phyloP scores from a whole-genome alignment of 1,140 invertebrate species.

The Alviniconcha marisindica region DNA sequence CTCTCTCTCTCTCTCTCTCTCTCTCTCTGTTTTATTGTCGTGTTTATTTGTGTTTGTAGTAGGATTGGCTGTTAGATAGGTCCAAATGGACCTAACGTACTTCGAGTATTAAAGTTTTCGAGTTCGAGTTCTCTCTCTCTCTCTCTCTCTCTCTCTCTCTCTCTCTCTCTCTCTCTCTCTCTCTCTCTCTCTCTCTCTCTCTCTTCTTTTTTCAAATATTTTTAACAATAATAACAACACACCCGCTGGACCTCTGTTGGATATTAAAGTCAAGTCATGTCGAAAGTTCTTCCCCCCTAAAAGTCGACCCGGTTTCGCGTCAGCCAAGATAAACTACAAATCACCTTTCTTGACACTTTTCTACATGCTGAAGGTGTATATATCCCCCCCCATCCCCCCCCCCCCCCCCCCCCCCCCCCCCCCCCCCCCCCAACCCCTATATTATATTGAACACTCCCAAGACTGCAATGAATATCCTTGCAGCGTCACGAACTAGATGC shows the following conservation, averaged over 20 bases:
- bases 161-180: constrained; percentile 24
- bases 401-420: no score
- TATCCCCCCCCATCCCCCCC: no score
- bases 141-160: constrained; percentile 8
- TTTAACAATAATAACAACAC: background rate
- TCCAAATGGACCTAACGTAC: background rate
- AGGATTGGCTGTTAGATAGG: background rate
- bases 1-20: constrained; percentile 30
- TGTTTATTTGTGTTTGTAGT: background rate
- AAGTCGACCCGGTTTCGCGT: no score
- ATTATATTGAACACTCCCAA: no score
- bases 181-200: constrained; percentile 19
- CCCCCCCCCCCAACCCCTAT: no score
- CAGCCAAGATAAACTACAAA: no score
- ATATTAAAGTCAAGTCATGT: background rate
- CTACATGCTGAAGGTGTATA: no score
- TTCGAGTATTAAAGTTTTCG: background rate
- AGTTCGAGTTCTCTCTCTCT: background rate
- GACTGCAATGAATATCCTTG: no score
- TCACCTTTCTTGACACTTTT: no score
- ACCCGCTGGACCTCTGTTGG: background rate
- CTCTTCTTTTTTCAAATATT: background rate
- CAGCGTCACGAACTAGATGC: no score
- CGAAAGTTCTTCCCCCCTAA: background rate
- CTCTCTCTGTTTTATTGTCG: background rate